Base-by-base conservation (phyloP, 2,888 invertebrate species). In the Endomychus coccineus region DNA sequence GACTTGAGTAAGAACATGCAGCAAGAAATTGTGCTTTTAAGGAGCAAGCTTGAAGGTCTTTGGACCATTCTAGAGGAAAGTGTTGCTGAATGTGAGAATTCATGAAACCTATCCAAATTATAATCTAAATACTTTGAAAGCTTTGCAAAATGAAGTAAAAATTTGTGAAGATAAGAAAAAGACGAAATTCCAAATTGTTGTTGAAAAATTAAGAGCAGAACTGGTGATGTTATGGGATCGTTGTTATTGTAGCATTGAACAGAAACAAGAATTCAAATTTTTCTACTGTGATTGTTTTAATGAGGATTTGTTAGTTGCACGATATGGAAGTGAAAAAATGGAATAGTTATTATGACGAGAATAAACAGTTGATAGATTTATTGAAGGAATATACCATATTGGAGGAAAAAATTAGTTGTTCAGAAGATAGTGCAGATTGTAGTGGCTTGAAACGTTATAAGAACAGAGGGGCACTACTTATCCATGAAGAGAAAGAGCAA, bases 401-500 rank as follows among this genome's bases (percentile, higher is more conserved):
- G n/a, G n/a, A n/a, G n/a, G n/a, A n/a, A n/a, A n/a, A n/a, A n/a
- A n/a, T n/a, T n/a, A n/a, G n/a, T n/a, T n/a, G n/a, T n/a, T n/a
- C n/a, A n/a, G n/a, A n/a, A n/a, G n/a, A n/a, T n/a, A n/a, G n/a
- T n/a, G n/a, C n/a, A n/a, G 25, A 32, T 21, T 7, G 7, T 10
- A 28, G 7, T 16, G 36, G 36, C 3, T 12, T 24, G 0, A 80
- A 82, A 45, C 74, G 92, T 1, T 88, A 81, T 57, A 81, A 87
- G 50, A 91, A 92, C 63, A 74, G 94, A 21, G 91, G 92, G 0
- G 90, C 92, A 0, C 83, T 85, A 46, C 67, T 94, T 4, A 66
- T 94, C 1, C 75, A 77, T 33, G 92, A 92, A 58, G 92, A 94
- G 61, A 87, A 82, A 51, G 86, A 88, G 52, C 68, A 91, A n/a